Conservation (phyloP, 2,113 vertebrate genomes). For the Bostrychus sinensis region DNA sequence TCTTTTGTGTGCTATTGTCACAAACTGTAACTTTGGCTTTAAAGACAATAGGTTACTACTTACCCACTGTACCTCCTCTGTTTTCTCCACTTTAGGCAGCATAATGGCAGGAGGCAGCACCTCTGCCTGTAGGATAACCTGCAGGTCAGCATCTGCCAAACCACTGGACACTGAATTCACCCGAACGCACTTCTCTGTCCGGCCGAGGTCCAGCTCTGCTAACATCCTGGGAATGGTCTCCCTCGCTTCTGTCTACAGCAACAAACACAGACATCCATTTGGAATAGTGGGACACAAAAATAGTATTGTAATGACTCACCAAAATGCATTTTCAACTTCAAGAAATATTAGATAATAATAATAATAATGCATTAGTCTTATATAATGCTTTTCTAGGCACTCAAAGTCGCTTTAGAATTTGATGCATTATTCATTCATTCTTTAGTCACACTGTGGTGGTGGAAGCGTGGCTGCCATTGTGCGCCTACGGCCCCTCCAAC, state of each 20-base stretch:
- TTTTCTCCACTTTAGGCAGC: slow-evolving; percentile 93
- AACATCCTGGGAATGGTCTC: slow-evolving; percentile 85
- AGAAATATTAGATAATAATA: neutral
- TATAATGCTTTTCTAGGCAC: too few relatives aligned
- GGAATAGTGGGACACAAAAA: neutral
- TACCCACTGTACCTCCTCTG: slow-evolving; percentile 91
- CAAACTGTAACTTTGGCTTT: neutral
- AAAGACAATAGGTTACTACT: slow-evolving; percentile 44
- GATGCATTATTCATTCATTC: too few relatives aligned
- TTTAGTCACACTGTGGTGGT: too few relatives aligned
- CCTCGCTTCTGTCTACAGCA: slow-evolving; percentile 86
- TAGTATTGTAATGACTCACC: too few relatives aligned
- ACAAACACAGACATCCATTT: neutral
- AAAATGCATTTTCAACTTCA: neutral
- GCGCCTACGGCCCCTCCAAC: too few relatives aligned
- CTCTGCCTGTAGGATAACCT: slow-evolving; percentile 82
- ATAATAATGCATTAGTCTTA: too few relatives aligned
- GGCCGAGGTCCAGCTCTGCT: slow-evolving; percentile 84
- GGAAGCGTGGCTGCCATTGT: too few relatives aligned
- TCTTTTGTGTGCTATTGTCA: neutral
- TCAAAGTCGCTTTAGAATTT: too few relatives aligned
- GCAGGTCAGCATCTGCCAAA: slow-evolving; percentile 88
- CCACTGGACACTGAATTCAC: slow-evolving; percentile 94
- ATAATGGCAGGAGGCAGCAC: slow-evolving; percentile 92
- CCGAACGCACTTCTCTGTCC: slow-evolving; percentile 91